Evolutionary conservation across 2,797 vertebrate species (phyloP).

Genomic region (Urocyon cinereoargenteus): DNA sequence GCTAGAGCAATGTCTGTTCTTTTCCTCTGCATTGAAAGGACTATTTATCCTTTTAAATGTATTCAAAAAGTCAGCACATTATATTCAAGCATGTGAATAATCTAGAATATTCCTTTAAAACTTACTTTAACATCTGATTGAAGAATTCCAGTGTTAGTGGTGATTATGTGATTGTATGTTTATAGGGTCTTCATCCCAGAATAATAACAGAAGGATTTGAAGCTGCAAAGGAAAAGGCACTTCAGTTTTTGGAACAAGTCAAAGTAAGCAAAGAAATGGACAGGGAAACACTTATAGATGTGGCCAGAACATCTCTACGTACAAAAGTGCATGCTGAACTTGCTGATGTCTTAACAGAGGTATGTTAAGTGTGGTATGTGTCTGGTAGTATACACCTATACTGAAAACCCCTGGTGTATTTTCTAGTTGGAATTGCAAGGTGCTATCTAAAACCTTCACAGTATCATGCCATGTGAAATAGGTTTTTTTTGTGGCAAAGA

Average conservation of each 20-base stretch:
- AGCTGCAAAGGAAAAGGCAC: slow-evolving; percentile 95
- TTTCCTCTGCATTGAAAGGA: slow-evolving; percentile 94
- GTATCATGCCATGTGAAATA: background rate
- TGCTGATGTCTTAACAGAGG: slow-evolving; percentile 97
- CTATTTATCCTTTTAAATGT: slow-evolving; percentile 89
- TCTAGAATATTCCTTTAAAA: background rate
- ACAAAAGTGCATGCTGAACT: slow-evolving; percentile 97
- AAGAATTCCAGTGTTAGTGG: background rate
- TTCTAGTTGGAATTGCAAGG: background rate
- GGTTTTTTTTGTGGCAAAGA: background rate
- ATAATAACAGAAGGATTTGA: slow-evolving; percentile 98
- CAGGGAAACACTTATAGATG: slow-evolving; percentile 94
- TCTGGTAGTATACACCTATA: background rate
- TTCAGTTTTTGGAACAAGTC: slow-evolving; percentile 94
- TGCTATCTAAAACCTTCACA: background rate
- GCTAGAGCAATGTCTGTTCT: slow-evolving; percentile 92
- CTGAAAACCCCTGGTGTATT: background rate
- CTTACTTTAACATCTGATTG: background rate
- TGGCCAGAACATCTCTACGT: slow-evolving; percentile 96
- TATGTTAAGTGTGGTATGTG: slow-evolving; percentile 64
- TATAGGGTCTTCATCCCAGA: slow-evolving; percentile 96
- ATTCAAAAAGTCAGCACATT: slow-evolving; percentile 94
- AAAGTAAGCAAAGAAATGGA: slow-evolving; percentile 94
- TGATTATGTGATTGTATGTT: slow-evolving; percentile 4
- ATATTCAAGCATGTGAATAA: background rate